phyloP scores from a whole-genome alignment of 2,888 invertebrate species.

The Mantis religiosa region DNA sequence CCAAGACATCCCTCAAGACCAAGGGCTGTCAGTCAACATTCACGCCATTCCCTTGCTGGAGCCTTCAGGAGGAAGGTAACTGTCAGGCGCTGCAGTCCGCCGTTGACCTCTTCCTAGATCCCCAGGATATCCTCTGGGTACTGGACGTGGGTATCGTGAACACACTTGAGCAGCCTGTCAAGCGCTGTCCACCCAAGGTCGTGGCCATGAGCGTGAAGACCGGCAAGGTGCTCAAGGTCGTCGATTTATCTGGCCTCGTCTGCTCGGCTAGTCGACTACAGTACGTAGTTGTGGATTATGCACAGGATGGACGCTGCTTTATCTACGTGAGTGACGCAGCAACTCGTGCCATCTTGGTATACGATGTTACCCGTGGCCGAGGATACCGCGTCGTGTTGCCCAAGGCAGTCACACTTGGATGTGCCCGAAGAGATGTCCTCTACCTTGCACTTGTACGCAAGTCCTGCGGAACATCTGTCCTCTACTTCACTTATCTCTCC shows the following conservation, averaged over 20 bases:
- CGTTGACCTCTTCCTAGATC: conserved; percentile 61
- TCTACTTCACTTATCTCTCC: conserved; percentile 62
- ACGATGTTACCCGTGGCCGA: conserved; percentile 57
- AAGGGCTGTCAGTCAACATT: conserved; percentile 50
- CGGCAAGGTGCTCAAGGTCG: conserved; percentile 54
- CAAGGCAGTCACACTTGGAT: conserved; percentile 48
- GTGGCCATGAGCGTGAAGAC: conserved; percentile 57
- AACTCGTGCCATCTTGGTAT: conserved; percentile 63
- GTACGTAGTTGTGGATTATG: conserved; percentile 64
- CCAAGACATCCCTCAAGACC: conserved; percentile 48
- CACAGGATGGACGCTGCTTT: conserved; percentile 48
- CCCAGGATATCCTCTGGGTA: conserved; percentile 65
- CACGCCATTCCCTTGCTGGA: conserved; percentile 60
- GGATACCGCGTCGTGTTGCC: conserved; percentile 63
- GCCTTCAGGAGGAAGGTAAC: conserved; percentile 60
- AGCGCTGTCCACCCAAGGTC: conserved; percentile 65
- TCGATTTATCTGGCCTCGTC: conserved; percentile 58
- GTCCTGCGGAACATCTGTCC: conserved; percentile 52
- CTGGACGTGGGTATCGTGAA: conserved; percentile 68
- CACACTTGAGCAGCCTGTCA: conserved; percentile 59
- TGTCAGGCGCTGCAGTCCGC: conserved; percentile 63
- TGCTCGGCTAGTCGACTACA: conserved; percentile 60
- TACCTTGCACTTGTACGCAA: conserved; percentile 61
- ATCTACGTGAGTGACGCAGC: conserved; percentile 65
- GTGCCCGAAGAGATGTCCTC: conserved; percentile 57